Conservation (phyloP, 2,113 vertebrate species). For the Menura novaehollandiae region DNA sequence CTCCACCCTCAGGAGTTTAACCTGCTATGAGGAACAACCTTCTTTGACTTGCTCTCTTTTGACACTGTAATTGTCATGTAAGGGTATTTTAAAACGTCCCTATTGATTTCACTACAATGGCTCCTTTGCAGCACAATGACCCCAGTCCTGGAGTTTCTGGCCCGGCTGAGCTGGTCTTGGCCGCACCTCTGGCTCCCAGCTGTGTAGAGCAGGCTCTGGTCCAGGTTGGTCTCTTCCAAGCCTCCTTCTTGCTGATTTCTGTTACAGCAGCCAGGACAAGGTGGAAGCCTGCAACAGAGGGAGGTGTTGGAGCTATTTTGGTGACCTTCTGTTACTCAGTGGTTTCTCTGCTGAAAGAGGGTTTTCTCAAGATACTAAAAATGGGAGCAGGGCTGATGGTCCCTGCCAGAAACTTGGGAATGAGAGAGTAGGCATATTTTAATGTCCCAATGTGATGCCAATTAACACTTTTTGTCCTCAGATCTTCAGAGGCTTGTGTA, state of each 20-base stretch:
- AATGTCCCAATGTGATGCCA: background rate
- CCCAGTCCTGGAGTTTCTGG: background rate
- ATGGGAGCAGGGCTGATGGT: background rate
- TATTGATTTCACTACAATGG: constrained; percentile 16
- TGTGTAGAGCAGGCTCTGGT: background rate
- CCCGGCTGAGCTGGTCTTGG: background rate
- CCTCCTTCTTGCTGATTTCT: background rate
- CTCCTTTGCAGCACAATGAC: constrained; percentile 4
- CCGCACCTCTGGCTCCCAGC: background rate
- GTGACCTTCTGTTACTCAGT: background rate
- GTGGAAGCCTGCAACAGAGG: background rate
- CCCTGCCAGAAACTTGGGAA: background rate
- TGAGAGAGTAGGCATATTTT: background rate
- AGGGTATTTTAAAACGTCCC: constrained; percentile 6
- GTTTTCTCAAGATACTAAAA: background rate
- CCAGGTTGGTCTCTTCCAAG: background rate
- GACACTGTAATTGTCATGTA: constrained; percentile 64
- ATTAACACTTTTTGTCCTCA: background rate
- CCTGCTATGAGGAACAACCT: constrained; percentile 11
- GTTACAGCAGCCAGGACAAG: background rate
- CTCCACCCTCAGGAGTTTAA: constrained; percentile 62
- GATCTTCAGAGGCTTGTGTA: background rate
- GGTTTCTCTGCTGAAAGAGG: background rate
- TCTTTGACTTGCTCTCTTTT: constrained; percentile 59
- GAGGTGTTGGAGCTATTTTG: background rate